Evolutionary conservation across 2,888 invertebrate species (phyloP).

Genomic region (Drosophila vallismaia): DNA sequence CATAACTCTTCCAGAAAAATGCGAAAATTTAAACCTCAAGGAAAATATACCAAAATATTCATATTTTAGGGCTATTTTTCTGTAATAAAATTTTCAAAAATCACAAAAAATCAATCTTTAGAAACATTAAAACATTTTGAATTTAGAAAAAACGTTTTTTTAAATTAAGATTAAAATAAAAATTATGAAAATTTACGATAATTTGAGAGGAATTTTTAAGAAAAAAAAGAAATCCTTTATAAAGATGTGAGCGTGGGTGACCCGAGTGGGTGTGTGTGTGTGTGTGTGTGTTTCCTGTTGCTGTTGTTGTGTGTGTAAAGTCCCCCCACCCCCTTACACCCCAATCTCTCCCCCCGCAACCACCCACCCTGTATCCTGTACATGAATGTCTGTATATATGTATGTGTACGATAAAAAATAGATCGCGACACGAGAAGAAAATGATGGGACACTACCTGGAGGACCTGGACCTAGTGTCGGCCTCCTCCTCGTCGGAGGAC

Average conservation of each 20-base stretch:
- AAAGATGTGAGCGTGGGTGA: neutral
- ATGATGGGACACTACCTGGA: conserved; percentile 64
- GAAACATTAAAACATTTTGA: no score
- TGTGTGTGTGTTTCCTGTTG: neutral
- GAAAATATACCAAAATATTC: no score
- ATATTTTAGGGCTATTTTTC: no score
- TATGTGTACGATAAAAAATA: conserved; percentile 58
- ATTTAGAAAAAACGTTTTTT: no score
- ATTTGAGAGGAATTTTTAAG: neutral
- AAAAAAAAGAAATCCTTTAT: neutral
- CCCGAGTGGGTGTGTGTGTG: neutral
- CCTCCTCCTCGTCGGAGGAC: conserved; percentile 41
- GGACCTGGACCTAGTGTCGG: conserved; percentile 47
- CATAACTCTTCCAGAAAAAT: no score
- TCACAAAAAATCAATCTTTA: no score
- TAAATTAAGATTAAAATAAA: neutral
- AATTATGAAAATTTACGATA: neutral
- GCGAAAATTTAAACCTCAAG: no score
- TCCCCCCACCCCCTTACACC: neutral
- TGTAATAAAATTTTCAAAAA: no score
- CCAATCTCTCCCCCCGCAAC: neutral
- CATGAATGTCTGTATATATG: conserved; percentile 40
- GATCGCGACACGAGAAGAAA: conserved; percentile 74
- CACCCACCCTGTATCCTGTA: conserved; percentile 20
- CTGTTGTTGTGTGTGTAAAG: conserved; percentile 13